Evolutionary conservation across 2,113 vertebrate genomes (phyloP).

Genomic region (Narcine bancroftii): DNA sequence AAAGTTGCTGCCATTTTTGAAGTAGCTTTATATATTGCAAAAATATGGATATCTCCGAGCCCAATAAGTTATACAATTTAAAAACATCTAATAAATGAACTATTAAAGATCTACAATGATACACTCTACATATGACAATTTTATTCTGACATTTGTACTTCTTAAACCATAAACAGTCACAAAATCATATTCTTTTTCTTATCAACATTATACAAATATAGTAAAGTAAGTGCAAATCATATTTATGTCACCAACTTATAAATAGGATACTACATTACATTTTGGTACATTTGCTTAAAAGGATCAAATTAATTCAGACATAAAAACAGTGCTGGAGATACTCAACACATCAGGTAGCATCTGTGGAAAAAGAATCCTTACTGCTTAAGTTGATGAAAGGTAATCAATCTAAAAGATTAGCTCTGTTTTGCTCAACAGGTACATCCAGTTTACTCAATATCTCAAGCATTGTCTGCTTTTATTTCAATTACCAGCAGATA

Average conservation of each 20-base stretch:
- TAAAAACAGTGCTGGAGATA: too few relatives aligned
- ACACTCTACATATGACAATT: background rate
- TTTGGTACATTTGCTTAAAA: background rate
- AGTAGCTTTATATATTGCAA: background rate
- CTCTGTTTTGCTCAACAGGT: too few relatives aligned
- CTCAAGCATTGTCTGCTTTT: too few relatives aligned
- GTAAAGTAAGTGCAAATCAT: background rate
- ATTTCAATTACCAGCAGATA: too few relatives aligned
- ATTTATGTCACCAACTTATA: background rate
- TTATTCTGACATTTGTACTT: background rate
- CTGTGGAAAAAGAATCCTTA: too few relatives aligned
- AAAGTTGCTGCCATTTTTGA: background rate
- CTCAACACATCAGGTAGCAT: too few relatives aligned
- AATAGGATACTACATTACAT: background rate
- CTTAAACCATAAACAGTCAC: background rate
- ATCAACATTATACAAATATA: background rate
- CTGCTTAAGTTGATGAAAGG: too few relatives aligned
- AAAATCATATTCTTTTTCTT: background rate
- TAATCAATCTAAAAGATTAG: too few relatives aligned
- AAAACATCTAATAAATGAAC: background rate
- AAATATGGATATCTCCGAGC: background rate
- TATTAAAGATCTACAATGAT: background rate
- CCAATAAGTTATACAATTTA: background rate
- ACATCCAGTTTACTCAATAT: too few relatives aligned
- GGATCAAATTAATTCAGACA: background rate